Percentiles rank a stretch among this genome's conserved stretches.
These are phyloP conservation scores for Lutjanus argentimaculatus DNA, from an alignment of 2,797 vertebrate species.

Conservation along the genomic window DNA sequence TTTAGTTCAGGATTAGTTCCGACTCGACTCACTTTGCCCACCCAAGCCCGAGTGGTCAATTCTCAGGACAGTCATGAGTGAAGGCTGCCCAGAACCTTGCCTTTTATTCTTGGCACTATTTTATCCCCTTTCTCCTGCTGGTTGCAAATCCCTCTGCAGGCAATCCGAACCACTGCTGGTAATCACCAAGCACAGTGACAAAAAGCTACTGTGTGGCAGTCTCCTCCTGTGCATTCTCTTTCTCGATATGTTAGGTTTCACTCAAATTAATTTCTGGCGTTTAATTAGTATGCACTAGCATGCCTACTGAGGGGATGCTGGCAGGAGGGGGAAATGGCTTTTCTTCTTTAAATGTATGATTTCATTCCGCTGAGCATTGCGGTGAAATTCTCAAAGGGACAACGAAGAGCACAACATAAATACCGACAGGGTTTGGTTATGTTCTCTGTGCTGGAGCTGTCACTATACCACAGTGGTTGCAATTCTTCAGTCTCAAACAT, in stretches of 20 bases:
- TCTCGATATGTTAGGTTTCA: constrained; percentile 60
- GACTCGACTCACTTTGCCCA: constrained; percentile 66
- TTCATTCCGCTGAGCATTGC: constrained; percentile 47
- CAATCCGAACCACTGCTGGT: constrained; percentile 46
- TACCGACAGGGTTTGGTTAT: constrained; percentile 36
- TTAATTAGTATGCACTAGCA: constrained; percentile 71
- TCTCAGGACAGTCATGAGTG: constrained; percentile 58
- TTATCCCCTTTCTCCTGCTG: constrained; percentile 36
- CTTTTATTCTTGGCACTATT: constrained; percentile 52
- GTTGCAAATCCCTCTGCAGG: constrained; percentile 63
- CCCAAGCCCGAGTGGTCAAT: constrained; percentile 62
- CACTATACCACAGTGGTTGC: constrained; percentile 15
- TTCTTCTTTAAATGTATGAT: constrained; percentile 56
- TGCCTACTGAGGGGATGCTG: constrained; percentile 54
- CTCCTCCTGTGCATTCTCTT: constrained; percentile 51
- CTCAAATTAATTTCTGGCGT: constrained; percentile 74
- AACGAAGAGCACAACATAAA: constrained; percentile 52
- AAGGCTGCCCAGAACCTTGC: constrained; percentile 52
- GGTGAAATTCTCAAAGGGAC: constrained; percentile 48
- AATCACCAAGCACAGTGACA: constrained; percentile 57
- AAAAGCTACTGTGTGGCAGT: constrained; percentile 45
- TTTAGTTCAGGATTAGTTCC: constrained; percentile 78
- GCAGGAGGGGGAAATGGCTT: constrained; percentile 37
- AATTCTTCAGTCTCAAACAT: constrained; percentile 38
- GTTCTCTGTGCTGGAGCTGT: constrained; percentile 48